Evolutionary conservation across 2,888 invertebrate genomes (phyloP).

Genomic region (Stenolophus ochropezus): DNA sequence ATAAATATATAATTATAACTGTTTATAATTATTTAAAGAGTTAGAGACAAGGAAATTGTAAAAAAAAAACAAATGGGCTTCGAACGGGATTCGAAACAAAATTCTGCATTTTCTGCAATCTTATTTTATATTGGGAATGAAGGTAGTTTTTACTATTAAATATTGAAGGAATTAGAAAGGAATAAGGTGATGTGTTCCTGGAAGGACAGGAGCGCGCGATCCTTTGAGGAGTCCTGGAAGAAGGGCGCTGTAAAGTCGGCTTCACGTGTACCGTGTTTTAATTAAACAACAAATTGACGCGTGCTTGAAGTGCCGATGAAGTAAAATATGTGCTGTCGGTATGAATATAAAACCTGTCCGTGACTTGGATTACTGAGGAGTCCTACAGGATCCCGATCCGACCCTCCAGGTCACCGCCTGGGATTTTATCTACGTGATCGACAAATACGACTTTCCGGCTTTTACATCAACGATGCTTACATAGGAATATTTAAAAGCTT

Average conservation of each 20-base stretch:
- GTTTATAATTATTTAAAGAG: too few relatives aligned
- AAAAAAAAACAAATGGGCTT: too few relatives aligned
- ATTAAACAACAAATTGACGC: slow-evolving; percentile 54
- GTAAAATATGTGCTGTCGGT: slow-evolving; percentile 48
- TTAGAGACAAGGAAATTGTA: too few relatives aligned
- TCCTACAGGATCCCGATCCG: background rate
- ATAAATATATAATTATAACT: too few relatives aligned
- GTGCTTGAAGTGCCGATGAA: slow-evolving; percentile 37
- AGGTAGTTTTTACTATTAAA: too few relatives aligned
- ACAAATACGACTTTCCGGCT: background rate
- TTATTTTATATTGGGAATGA: too few relatives aligned
- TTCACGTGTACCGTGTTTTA: slow-evolving; percentile 42
- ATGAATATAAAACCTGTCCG: slow-evolving; percentile 46
- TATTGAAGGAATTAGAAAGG: too few relatives aligned
- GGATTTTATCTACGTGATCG: slow-evolving; percentile 38
- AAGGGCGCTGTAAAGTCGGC: background rate
- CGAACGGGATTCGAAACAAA: too few relatives aligned
- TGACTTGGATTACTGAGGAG: slow-evolving; percentile 25
- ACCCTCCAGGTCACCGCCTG: background rate
- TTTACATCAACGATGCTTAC: slow-evolving; percentile 1
- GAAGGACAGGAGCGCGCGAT: too few relatives aligned
- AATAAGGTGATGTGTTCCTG: too few relatives aligned
- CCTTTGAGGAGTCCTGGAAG: background rate
- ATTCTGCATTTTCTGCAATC: too few relatives aligned
- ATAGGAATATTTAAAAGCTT: background rate